Conservation (phyloP, 2,113 vertebrate genomes). For the Labeo catla region DNA sequence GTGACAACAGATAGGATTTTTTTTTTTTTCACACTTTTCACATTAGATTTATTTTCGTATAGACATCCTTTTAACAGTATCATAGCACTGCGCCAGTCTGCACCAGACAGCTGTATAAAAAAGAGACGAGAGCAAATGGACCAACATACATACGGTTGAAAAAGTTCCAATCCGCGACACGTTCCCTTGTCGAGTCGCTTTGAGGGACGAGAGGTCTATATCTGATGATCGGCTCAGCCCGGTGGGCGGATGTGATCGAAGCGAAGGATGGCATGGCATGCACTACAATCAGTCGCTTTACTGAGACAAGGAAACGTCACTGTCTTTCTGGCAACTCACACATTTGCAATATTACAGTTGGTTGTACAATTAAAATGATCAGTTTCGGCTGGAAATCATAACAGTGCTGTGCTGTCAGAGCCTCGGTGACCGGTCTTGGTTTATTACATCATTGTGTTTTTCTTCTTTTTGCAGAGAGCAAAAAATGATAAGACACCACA, state of each 20-base stretch:
- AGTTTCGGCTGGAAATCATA: constrained; percentile 61
- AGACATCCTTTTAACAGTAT: constrained; percentile 88
- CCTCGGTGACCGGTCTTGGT: constrained; percentile 60
- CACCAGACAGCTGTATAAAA: constrained; percentile 82
- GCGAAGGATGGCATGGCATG: constrained; percentile 74
- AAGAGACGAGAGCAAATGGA: constrained; percentile 75
- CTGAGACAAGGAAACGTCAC: constrained; percentile 65
- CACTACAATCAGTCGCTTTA: constrained; percentile 78
- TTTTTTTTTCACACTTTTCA: constrained; percentile 83
- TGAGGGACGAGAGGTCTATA: constrained; percentile 54
- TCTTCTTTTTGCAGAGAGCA: constrained; percentile 73
- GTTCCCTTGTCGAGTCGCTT: constrained; percentile 54
- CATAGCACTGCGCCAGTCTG: constrained; percentile 84
- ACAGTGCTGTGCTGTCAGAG: constrained; percentile 57
- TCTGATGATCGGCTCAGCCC: constrained; percentile 67
- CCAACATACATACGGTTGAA: constrained; percentile 73
- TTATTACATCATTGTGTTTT: constrained; percentile 67
- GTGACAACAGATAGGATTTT: constrained; percentile 91
- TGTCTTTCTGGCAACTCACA: constrained; percentile 66
- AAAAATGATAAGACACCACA: constrained; percentile 77
- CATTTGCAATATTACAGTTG: constrained; percentile 63
- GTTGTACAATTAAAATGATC: constrained; percentile 64
- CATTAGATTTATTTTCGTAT: constrained; percentile 89
- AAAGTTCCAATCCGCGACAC: constrained; percentile 73
- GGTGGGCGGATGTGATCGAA: constrained; percentile 62